Conservation (phyloP, 2,113 vertebrate species). For the Hiodon alosoides region DNA sequence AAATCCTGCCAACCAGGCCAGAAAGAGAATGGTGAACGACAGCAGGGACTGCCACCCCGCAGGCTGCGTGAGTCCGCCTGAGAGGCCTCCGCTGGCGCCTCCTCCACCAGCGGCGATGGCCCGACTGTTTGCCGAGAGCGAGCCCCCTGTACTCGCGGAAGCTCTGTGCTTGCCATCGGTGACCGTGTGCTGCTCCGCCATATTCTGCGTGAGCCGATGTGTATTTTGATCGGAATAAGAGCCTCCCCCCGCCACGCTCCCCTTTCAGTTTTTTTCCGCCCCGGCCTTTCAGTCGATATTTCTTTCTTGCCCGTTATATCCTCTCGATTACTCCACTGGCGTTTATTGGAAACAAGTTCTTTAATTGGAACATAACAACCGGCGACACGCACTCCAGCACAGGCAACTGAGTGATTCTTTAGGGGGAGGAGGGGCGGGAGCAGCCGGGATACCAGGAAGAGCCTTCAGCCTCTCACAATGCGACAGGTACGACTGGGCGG, state of each 20-base stretch:
- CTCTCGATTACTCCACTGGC: constrained; percentile 5
- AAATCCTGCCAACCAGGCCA: constrained; percentile 97
- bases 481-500: constrained; percentile 72
- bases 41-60: constrained; percentile 96
- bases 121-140: constrained; percentile 69
- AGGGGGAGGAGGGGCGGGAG: constrained; percentile 32
- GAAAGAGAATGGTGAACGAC: constrained; percentile 91
- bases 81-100: constrained; percentile 61
- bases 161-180: constrained; percentile 85
- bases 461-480: constrained; percentile 61
- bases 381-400: constrained; percentile 42
- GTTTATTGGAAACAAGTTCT: neutral
- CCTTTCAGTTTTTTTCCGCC: neutral
- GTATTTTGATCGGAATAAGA: constrained; percentile 2
- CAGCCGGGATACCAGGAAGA: constrained; percentile 44
- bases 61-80: constrained; percentile 81
- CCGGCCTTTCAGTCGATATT: neutral
- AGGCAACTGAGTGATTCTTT: constrained; percentile 36
- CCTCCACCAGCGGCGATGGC: constrained; percentile 53
- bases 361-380: constrained; percentile 24
- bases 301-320: constrained; percentile 23
- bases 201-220: constrained; percentile 62
- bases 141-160: constrained; percentile 64
- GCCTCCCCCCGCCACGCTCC: constrained; percentile 29
- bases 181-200: constrained; percentile 88